Evolutionary conservation across 35 echinoderm and acorn worm genomes (phyloP).

Genomic region (Eucidaris tribuloides): DNA sequence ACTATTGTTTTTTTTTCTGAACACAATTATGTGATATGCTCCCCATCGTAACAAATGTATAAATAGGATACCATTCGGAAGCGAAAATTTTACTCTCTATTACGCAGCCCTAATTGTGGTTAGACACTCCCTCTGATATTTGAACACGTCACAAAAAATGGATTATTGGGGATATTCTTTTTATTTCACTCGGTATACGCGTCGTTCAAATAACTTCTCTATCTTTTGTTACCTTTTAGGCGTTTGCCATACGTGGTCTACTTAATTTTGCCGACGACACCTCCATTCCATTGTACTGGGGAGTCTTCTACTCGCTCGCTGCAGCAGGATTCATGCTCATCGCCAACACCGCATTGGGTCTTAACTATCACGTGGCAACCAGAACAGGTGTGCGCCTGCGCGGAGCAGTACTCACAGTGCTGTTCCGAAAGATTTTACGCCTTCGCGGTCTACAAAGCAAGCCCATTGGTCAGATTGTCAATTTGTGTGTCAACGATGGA

Average conservation of each 20-base stretch:
- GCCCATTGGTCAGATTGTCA: slow-evolving; percentile 23
- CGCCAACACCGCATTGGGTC: background rate
- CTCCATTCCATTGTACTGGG: background rate
- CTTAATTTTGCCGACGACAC: background rate
- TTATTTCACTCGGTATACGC: background rate
- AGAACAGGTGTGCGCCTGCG: background rate
- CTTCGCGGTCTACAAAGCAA: slow-evolving; percentile 2
- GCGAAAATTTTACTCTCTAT: background rate
- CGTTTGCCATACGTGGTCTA: background rate
- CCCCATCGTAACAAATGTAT: no score
- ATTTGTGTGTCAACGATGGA: slow-evolving; percentile 16
- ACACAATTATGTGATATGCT: no score
- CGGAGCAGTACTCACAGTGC: background rate
- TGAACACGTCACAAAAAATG: background rate
- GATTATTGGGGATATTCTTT: background rate
- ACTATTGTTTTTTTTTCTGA: no score
- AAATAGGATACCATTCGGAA: background rate
- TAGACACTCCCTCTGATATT: background rate
- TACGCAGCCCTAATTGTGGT: background rate
- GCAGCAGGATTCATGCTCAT: background rate
- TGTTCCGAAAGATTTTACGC: slow-evolving; percentile 9
- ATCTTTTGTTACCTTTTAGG: background rate
- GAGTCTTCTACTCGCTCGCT: background rate
- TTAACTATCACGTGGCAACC: background rate
- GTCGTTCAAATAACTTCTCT: background rate